Percentiles rank a stretch among this genome's conserved stretches.
Conservation (phyloP, 2,113 vertebrate genomes). For the Upupa epops region DNA sequence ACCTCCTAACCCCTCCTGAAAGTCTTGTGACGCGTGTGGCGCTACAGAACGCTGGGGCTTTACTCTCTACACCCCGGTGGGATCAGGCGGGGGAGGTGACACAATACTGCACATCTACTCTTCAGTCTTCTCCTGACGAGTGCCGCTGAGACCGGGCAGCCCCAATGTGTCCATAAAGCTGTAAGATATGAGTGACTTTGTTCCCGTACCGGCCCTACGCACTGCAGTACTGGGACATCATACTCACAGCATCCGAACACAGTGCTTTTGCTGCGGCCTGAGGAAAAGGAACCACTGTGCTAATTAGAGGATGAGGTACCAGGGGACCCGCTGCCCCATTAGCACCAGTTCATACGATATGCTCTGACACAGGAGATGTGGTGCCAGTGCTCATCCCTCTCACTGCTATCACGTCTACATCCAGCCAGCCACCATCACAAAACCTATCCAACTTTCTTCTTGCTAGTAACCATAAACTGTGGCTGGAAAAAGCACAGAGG, state of each 20-base stretch:
- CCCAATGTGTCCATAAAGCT: background rate
- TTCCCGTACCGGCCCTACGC: background rate
- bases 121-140: background rate
- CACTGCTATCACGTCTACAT: background rate
- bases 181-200: background rate
- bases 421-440: background rate
- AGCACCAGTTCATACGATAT: background rate
- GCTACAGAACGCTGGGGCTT: fast-evolving
- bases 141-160: background rate
- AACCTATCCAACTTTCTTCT: slow-evolving; percentile 5
- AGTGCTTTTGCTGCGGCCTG: background rate
- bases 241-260: background rate
- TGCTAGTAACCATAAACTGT: background rate
- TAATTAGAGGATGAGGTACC: background rate
- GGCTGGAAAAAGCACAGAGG: background rate
- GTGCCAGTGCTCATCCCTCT: background rate
- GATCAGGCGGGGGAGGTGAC: background rate
- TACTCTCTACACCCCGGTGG: background rate
- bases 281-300: background rate
- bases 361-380: background rate
- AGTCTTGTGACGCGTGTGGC: background rate
- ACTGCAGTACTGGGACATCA: slow-evolving; percentile 11
- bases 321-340: background rate
- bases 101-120: background rate
- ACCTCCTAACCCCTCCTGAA: background rate